Conservation (phyloP, 2,113 vertebrate genomes). For the Neogobius melanostomus region DNA sequence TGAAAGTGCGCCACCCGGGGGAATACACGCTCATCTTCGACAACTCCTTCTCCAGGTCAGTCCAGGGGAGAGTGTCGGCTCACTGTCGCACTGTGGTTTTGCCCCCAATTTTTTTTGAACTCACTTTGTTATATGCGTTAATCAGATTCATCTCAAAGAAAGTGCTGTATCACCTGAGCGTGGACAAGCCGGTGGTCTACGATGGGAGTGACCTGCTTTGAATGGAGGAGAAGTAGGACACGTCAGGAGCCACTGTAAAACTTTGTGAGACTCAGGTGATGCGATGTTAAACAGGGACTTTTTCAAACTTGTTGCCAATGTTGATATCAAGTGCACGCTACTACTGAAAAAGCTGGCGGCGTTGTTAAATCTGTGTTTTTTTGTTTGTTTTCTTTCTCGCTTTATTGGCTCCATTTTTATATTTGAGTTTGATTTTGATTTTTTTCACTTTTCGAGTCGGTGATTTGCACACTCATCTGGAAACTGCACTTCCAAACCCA, state of each 20-base stretch:
- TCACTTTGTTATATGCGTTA: not conserved
- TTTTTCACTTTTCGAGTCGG: not conserved
- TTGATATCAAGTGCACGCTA: not conserved
- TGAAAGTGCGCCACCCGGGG: slow-evolving; percentile 86
- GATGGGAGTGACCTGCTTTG: slow-evolving; percentile 84
- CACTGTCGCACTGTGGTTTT: no score
- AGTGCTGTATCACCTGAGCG: slow-evolving; percentile 86
- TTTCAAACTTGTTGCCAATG: not conserved
- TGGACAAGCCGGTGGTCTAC: slow-evolving; percentile 83
- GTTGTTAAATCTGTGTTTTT: not conserved
- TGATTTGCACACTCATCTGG: not conserved
- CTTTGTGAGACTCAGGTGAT: not conserved
- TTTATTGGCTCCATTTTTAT: not conserved
- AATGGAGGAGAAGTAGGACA: slow-evolving; percentile 1
- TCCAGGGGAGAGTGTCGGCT: not conserved
- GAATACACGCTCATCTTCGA: slow-evolving; percentile 92
- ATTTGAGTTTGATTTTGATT: not conserved
- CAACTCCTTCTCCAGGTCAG: slow-evolving; percentile 95
- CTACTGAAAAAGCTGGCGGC: not conserved
- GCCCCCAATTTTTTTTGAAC: not conserved
- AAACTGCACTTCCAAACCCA: not conserved
- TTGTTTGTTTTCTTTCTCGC: not conserved
- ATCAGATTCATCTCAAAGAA: slow-evolving; percentile 95
- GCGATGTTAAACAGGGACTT: not conserved
- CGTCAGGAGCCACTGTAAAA: slow-evolving; percentile 8